Base-by-base conservation (phyloP, 2,113 vertebrate species). In the Poecilia latipinna region DNA sequence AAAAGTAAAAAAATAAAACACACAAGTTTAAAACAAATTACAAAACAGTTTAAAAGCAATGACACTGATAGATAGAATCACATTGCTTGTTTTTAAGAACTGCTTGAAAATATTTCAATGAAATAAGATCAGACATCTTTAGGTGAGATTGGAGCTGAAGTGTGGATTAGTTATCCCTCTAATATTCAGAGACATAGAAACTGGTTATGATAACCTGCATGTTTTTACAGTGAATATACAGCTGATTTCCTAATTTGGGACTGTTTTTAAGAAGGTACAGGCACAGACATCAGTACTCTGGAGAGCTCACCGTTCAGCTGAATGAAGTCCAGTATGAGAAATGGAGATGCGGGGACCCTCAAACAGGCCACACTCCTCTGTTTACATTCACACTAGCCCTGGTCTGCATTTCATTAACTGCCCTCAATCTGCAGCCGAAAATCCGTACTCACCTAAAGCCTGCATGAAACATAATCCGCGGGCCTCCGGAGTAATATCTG, bases 391-490 rank as follows among this genome's bases (percentile, higher is more conserved):
- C 70, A 26, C 22, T 26, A 13, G 15, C 22, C 10, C 1, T 7
- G 1, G 8, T 19, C 61, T 69, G 69, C 72, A 68, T 61, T 76
- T 65, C 11, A 39, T 13, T 44, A 12, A 13, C n/a, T 13, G n/a
- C 57, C 65, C 12, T 13, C 22, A 12, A 24, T 35, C 65, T 44
- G 12, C 35, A 11, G 13, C 24, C 17, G 17, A 57, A 12, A 65
- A 66, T 0, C 7, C 26, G n/a, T 68, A 95, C 97, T 96, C 93
- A 98, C 97, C 96, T 94, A 91, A 98, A 98, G 64, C 97, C 97
- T 26, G 97, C 95, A 74, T 98, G 97, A 82, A 99, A 96, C 97
- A 97, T 97, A 90, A 98, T 97, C 91, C 97, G 92, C 75, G 97
- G 96, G n/a, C 95, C 96, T 68, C 96, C 96, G 88, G 92, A 95